Base-by-base conservation (phyloP, 2,797 vertebrate genomes). In the Acipenser transmontanus region DNA sequence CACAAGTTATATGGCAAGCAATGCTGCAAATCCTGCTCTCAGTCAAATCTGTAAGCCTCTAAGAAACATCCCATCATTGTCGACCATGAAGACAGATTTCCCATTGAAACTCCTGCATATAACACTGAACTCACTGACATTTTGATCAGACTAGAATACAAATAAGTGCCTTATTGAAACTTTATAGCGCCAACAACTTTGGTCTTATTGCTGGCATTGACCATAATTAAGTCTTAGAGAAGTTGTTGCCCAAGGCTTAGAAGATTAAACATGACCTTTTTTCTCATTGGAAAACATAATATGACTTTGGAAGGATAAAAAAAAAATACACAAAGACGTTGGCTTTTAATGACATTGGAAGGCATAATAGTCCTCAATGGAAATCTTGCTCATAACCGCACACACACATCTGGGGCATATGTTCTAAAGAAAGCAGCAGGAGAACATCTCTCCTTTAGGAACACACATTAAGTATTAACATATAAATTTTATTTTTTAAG, bases 1-100 rank as follows among this genome's bases (percentile, higher is more conserved):
- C 93, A 93, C 82, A 91, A 81, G 71, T 93, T 93, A 80, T 96
- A 95, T 0, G 87, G 93, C 69, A 89, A 80, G 71, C 93, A 92
- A 72, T 97, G 94, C 83, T 97, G 94, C 80, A 84, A 81, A 52
- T 88, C 93, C 51, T 95, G 94, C 74, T 88, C 86, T 10, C 84
- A 85, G 66, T 89, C 90, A 73, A 94, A 91, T 80, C 81, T 92
- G 71, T 94, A 88, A 87, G 11, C 0, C 1, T 2, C 7, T 7
- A 61, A 48, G 4, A 50, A n/a, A 50, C 3, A 65, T 64, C 2
- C 50, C 61, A 71, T 60, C 73, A 62, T 71, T 2, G 8, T 70
- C 69, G 59, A 68, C 8, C 34, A 47, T 10, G 7, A 63, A 34
- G 62, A 52, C 7, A 56, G 51, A 51, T 13, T 11, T 13, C 49